These are phyloP conservation scores for Smittia aterrima DNA, from an alignment of 2,888 invertebrate species.

Conservation along the genomic window DNA sequence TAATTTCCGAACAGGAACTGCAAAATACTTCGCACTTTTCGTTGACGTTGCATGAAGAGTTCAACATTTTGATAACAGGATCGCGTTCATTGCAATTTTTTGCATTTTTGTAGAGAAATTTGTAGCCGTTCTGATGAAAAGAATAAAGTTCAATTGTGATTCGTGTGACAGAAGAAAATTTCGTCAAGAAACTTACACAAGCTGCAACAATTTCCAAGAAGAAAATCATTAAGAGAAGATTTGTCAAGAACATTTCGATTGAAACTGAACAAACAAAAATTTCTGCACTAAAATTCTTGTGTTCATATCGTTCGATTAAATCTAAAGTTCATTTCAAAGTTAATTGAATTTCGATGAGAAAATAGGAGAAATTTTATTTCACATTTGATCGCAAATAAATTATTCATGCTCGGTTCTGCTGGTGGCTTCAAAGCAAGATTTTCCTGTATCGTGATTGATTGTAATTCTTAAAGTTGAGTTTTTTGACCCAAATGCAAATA, in stretches of 20 bases:
- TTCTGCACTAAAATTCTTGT: no score
- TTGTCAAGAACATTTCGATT: no score
- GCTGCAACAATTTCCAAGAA: neutral
- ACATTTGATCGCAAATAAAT: no score
- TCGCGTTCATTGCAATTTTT: neutral
- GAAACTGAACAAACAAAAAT: no score
- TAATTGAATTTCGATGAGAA: no score
- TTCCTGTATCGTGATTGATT: neutral
- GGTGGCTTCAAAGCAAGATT: neutral
- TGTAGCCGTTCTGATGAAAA: neutral
- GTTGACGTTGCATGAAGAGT: neutral
- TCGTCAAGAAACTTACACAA: neutral
- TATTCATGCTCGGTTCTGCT: no score
- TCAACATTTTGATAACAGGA: neutral
- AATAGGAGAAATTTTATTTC: no score
- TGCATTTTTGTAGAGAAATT: neutral
- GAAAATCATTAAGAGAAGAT: no score
- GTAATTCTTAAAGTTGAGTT: neutral
- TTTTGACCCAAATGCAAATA: neutral
- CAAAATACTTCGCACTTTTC: neutral
- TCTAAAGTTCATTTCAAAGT: no score
- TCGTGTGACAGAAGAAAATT: neutral
- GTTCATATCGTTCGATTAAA: no score
- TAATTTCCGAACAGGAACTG: neutral
- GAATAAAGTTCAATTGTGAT: neutral